Conservation (phyloP, 2,113 vertebrate genomes). For the Panurus biarmicus region DNA sequence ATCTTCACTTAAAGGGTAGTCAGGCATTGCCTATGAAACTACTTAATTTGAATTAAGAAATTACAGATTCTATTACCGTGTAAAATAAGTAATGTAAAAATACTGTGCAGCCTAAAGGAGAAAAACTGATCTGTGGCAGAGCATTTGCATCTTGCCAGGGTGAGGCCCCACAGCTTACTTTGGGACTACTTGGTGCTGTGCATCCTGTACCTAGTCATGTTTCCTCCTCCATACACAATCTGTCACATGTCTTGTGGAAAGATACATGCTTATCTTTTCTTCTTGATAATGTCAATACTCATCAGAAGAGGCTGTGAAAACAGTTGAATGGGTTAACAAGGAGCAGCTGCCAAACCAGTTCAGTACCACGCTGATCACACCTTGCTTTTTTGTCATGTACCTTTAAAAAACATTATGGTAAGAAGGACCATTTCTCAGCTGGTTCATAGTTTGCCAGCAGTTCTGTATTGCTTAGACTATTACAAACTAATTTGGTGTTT, state of each 20-base stretch:
- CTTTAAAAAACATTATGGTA: not conserved
- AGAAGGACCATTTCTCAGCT: not conserved
- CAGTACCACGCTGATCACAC: accelerated
- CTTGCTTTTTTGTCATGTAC: not conserved
- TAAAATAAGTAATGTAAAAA: not conserved
- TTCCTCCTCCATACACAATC: not conserved
- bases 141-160: not conserved
- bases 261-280: not conserved
- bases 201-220: not conserved
- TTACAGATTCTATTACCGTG: not conserved
- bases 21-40: not conserved
- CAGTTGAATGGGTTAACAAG: not conserved
- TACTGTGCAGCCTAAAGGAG: not conserved
- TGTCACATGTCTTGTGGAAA: accelerated
- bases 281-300: not conserved
- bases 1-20: not conserved
- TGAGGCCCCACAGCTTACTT: not conserved
- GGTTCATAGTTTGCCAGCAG: not conserved
- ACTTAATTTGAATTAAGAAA: not conserved
- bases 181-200: accelerated
- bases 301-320: not conserved
- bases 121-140: not conserved
- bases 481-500: not conserved
- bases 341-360: not conserved
- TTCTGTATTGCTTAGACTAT: not conserved